Evolutionary conservation across 2,797 vertebrate species (phyloP), one percentile per base, ranked within the genome.

Genomic region (Silurus lanzhouensis): DNA sequence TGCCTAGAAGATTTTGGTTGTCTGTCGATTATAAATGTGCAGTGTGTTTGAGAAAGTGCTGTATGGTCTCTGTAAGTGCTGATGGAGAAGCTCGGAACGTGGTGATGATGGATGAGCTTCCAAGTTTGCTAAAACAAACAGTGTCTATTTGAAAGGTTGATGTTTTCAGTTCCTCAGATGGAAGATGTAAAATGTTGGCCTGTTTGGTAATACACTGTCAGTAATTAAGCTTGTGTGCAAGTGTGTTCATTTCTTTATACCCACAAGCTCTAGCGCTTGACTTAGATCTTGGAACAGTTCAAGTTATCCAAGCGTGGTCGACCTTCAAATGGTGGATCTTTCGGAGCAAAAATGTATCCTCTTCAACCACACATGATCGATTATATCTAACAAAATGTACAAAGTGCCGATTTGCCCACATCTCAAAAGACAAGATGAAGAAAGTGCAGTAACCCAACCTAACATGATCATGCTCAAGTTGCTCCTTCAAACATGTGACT

Each of bases 11-110:
- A 14, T 48, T n/a, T 63, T n/a, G 7, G 3, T 63, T 25, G 77
- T n/a, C 46, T 46, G 60, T 48, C 5, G 46, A 13, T 13, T 19
- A 22, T n/a, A n/a, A 12, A 12, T 64, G 55, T 83, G 61, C 20
- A 61, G 57, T 66, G 12, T 60, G 85, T 60, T 55, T 27, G 52
- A 82, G 92, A 85, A 94, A 58, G 93, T 94, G 92, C 88, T 87
- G 19, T 87, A 89, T 66, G 84, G 89, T 89, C 88, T 74, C 83
- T 79, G 91, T 57, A 93, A 90, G 93, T 94, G 91, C 82, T 83
- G 89, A 89, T 88, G 87, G 90, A 44, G 78, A 25, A 52, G n/a
- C 22, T 20, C 1, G 61, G 60, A 22, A 80, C 9, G 1, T 38
- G 52, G 1, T 27, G 48, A 76, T 2, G 15, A 38, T 46, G 44